Base-by-base conservation (phyloP, 2,797 vertebrate genomes). In the Percopsis omiscomaycus region DNA sequence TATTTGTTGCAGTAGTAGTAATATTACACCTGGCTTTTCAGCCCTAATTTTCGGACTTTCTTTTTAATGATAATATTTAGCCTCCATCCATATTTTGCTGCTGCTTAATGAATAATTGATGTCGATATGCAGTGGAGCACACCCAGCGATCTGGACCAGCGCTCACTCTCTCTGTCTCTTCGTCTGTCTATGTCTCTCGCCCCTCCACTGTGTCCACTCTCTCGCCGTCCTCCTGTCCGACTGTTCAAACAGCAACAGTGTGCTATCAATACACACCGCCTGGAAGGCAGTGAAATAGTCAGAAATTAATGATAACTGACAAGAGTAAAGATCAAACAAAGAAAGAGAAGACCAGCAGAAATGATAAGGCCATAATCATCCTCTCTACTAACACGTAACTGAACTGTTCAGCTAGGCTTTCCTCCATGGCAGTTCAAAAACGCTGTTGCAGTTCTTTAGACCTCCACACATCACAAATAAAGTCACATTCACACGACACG, bases 201-300 rank as follows among this genome's bases (percentile, higher is more conserved):
- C 49, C 8, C 30, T 51, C 16, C 1, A 12, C 1, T 27, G 5
- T 60, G 14, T 11, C 50, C 15, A 16, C 42, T n/a, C 4, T 3
- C 45, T 42, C 15, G 16, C 1, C 55, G n/a, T 52, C 22, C 5
- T 44, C 3, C 22, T 16, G 5, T 64, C 55, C 48, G 30, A 55
- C 65, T 55, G 70, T 59, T 52, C 55, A 80, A 78, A 64, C 72
- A 27, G 64, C 32, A 37, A 8, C 32, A 53, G 14, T 12, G 49
- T 69, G 57, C 73, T 76, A 75, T 75, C 75, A 69, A 72, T 70
- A 73, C 59, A 65, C 37, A 22, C 27, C 42, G 50, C 50, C 73
- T 73, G 57, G 55, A 42, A 83, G 64, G 64, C 58, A 54, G 27
- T 3, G 4, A 22, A 59, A 69, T 61, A 78, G 81, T 75, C 59